Percentiles rank a stretch among this genome's conserved stretches.
Conservation (phyloP, 2,113 vertebrate species). For the Syngnathus floridae region DNA sequence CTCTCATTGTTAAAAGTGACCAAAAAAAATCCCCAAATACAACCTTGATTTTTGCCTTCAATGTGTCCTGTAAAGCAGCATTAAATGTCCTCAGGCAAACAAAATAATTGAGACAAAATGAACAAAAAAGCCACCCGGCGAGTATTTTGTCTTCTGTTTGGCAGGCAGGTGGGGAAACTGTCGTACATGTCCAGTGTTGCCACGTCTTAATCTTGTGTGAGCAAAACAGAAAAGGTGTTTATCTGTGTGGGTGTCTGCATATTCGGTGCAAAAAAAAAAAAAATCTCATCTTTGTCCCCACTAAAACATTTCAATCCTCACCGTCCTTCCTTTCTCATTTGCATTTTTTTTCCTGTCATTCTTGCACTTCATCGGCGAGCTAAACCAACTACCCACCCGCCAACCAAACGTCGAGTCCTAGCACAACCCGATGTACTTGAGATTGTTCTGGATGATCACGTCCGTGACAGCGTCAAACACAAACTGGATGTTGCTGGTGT, state of each 20-base stretch:
- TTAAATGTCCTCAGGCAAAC: constrained; percentile 61
- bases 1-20: constrained; percentile 36
- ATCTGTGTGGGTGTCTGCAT: constrained; percentile 58
- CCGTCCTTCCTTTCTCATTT: constrained; percentile 29
- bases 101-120: constrained; percentile 43
- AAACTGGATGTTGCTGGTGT: constrained; percentile 98
- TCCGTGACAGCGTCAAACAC: constrained; percentile 98
- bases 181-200: constrained; percentile 62
- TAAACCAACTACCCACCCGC: not conserved
- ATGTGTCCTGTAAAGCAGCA: constrained; percentile 61
- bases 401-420: constrained; percentile 66
- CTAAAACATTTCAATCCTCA: constrained; percentile 50
- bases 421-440: constrained; percentile 98
- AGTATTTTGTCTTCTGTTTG: constrained; percentile 39
- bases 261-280: constrained; percentile 74
- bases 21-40: constrained; percentile 21
- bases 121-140: constrained; percentile 34
- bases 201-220: constrained; percentile 60
- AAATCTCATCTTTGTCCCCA: constrained; percentile 48
- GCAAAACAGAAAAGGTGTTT: constrained; percentile 49
- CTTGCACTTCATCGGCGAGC: constrained; percentile 16
- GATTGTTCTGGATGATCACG: constrained; percentile 99
- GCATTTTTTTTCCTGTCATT: constrained; percentile 18
- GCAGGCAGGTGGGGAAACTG: constrained; percentile 39
- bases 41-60: constrained; percentile 38